These are phyloP conservation scores for Coelopa pilipes DNA, from an alignment of 2,888 invertebrate species.

Conservation along the genomic window DNA sequence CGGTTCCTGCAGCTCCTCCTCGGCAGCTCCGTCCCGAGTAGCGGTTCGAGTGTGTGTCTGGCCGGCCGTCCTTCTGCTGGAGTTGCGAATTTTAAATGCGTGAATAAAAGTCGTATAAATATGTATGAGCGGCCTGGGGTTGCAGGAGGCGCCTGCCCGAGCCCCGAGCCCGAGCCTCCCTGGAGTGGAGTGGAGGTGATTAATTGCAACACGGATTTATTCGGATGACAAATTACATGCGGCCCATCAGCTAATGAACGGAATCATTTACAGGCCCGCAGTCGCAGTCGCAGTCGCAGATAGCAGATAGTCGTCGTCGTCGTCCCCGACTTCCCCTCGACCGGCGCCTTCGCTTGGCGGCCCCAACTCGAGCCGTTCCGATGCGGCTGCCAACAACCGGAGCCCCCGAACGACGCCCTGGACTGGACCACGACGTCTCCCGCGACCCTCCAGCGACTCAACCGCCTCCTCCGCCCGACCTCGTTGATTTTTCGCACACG, in stretches of 20 bases:
- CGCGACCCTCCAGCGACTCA: no score
- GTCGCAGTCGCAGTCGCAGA: not conserved
- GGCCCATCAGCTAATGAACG: constrained; percentile 37
- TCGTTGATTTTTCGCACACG: no score
- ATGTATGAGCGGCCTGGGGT: no score
- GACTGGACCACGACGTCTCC: no score
- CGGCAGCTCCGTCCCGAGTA: not conserved
- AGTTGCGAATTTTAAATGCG: no score
- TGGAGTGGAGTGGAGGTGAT: constrained; percentile 37
- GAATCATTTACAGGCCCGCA: constrained; percentile 45
- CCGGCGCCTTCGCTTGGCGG: not conserved
- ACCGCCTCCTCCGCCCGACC: no score
- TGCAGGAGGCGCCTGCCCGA: no score
- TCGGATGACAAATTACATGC: constrained; percentile 47
- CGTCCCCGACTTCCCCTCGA: not conserved
- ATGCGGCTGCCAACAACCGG: no score
- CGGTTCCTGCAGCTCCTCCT: not conserved
- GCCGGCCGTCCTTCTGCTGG: not conserved
- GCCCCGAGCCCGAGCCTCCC: no score
- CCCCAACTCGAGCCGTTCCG: not conserved
- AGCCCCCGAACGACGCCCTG: no score
- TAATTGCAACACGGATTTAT: constrained; percentile 47
- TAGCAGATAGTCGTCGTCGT: not conserved
- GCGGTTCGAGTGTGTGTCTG: not conserved
- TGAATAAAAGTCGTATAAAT: no score